Base-by-base conservation (phyloP, 2,888 invertebrate genomes). In the Euproctis similis region DNA sequence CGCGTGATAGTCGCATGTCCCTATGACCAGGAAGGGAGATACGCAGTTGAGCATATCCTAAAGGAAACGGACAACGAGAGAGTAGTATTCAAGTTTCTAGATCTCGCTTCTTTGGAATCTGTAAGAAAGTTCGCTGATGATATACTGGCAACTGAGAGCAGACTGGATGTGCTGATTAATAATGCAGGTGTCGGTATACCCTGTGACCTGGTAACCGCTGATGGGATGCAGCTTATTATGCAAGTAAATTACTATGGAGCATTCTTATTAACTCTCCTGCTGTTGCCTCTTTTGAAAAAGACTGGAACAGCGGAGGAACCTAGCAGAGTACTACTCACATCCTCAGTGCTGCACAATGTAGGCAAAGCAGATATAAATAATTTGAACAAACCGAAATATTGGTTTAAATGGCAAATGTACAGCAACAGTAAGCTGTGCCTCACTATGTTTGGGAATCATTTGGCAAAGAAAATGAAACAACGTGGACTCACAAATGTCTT, bases 231-330 rank as follows among this genome's bases (percentile, higher is more conserved):
- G 61, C 72, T 89, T 39, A 93, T 92, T 4, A 94, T 95, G 91
- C 95, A 93, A 12, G 93, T 95, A 2, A 97, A 97, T 67, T 93
- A 96, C 54, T 94, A 92, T 66, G 96, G 97, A 0, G 94, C 94
- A 11, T 97, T 96, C 63, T 81, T 97, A 12, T 80, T 97, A 13
- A 96, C 96, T 0, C 90, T 95, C 59, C 86, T 97, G 4, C 85
- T 97, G 2, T 87, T 94, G 31, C 93, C 92, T 64, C 69, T 93
- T 14, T 52, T 94, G 39, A 92, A 90, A 62, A 87, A 86, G 52
- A 41, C 65, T 0, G 70, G 66, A 2, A 45, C 24, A 1, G 22
- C 39, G 1, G 87, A 88, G 1, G 85, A 86, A 0, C 89, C 90
- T 0, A 87, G 91, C 18, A 87, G 94, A 18, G 88, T 94, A 0